Percentiles rank a stretch among this genome's conserved stretches.
These are phyloP conservation scores for Machimus rusticus DNA, from an alignment of 2,888 invertebrate genomes.

Conservation along the genomic window DNA sequence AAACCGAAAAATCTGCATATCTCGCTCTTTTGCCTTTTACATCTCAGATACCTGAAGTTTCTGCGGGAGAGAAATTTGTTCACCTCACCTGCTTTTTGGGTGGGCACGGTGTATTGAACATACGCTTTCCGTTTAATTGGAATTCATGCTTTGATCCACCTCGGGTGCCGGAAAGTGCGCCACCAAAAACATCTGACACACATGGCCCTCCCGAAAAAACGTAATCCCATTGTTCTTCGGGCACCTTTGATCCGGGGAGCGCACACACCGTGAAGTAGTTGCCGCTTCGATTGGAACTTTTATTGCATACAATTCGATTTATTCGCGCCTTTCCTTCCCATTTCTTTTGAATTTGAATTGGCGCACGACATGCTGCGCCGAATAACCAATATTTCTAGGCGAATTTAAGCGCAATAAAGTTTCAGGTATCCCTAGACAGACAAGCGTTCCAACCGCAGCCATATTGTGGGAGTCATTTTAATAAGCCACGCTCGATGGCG, in stretches of 20 bases:
- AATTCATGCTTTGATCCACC: neutral
- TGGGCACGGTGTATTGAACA: neutral
- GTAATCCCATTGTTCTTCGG: neutral
- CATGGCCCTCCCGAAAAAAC: neutral
- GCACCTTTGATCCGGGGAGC: neutral
- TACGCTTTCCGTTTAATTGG: neutral
- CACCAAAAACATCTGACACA: neutral
- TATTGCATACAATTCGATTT: neutral
- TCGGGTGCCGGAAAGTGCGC: neutral
- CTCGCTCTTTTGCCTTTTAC: neutral
- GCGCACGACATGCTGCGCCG: neutral
- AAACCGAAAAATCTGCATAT: neutral
- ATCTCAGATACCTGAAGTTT: neutral
- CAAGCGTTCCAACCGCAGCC: neutral
- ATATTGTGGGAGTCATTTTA: conserved; percentile 22
- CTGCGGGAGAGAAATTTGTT: neutral
- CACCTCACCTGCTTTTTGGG: neutral
- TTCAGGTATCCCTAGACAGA: neutral
- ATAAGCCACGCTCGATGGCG: neutral
- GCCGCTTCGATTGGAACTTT: neutral
- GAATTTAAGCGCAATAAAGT: neutral
- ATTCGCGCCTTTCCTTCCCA: neutral
- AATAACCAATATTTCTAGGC: neutral
- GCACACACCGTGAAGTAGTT: neutral
- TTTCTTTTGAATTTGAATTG: neutral